Evolutionary conservation across 1,140 invertebrate genomes (phyloP), one percentile per base, ranked within the genome.

Genomic region (Drosophila dunni): DNA sequence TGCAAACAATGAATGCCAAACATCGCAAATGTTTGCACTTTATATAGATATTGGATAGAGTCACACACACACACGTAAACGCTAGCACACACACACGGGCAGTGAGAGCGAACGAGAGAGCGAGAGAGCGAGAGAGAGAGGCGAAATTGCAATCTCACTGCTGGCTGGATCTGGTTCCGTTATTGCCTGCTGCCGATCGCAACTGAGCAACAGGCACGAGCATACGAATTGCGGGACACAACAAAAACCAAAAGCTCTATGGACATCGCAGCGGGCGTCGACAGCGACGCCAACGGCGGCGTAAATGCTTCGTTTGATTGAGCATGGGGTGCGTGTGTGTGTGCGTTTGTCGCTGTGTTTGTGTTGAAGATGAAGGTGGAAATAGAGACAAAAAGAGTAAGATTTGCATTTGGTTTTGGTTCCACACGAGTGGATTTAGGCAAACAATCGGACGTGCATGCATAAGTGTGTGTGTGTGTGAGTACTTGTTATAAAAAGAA

Each of bases 1-100:
- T 65, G 65, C 74, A 78, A 88, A 89, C 80, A 88, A 81, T 88
- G 80, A 88, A 89, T 88, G 84, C 66, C 70, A 78, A 79, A 67
- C 68, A 68, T 72, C 61, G 70, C 67, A 45, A 45, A 62, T 79
- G 72, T 66, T 80, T 72, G 75, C 84, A 60, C 62, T 75, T 89
- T 88, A 89, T 88, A 88, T 88, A 83, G 42, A 24, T 66, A 60
- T 64, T 34, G 50, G 51, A n/a, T 29, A 34, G 62, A 50, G 56
- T 75, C 50, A 20, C 17, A 20, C 24, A 29, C 24, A 72, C 62
- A 50, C 63, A 64, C 63, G 74, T 11, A 15, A 11, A 17, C 56
- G 56, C 61, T 44, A 44, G 33, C 36, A 57, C 36, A 63, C 44
- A 24, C 15, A 24, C 38, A 38, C 15, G 4, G 17, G 9, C 11